A percentile compares a stretch with the other conserved stretches of the same genome.
Evolutionary conservation across 1,140 invertebrate genomes (phyloP).

Genomic region (Drosophila saltans): DNA sequence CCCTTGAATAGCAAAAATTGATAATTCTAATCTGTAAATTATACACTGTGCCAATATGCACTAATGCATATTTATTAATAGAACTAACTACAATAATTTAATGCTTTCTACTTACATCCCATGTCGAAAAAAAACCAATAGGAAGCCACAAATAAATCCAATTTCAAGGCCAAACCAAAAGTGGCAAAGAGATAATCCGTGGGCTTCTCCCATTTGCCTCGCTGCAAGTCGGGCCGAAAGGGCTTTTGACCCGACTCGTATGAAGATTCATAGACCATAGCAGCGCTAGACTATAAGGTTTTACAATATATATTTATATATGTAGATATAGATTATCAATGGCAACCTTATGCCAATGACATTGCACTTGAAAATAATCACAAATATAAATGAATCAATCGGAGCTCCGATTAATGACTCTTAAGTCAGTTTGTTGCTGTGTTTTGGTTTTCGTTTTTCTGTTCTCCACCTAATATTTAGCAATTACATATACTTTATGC

Average conservation of each 20-base stretch:
- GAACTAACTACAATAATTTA: not conserved
- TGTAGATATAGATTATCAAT: conserved; percentile 7
- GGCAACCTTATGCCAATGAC: not conserved
- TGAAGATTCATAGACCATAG: conserved; percentile 72
- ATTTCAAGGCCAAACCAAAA: conserved; percentile 63
- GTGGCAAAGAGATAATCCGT: conserved; percentile 69
- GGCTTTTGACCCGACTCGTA: conserved; percentile 71
- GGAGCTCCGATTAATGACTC: not conserved
- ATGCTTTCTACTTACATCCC: conserved; percentile 55
- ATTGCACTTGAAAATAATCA: conserved; percentile 13
- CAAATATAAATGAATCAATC: not conserved
- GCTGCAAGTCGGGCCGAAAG: conserved; percentile 64
- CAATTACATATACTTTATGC: conserved; percentile 24
- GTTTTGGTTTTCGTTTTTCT: conserved; percentile 10
- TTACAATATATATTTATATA: not conserved
- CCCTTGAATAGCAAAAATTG: conserved; percentile 2
- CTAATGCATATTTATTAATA: too few relatives aligned
- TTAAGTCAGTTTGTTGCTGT: not conserved
- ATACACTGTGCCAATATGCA: not conserved
- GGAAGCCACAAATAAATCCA: conserved; percentile 59
- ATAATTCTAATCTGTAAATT: conserved; percentile 14
- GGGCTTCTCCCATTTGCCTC: conserved; percentile 73
- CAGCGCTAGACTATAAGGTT: not conserved
- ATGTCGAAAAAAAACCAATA: conserved; percentile 65
- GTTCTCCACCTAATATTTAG: not conserved